Base-by-base conservation (phyloP, 2,113 vertebrate species). In the Gnathonemus echidnorhynchus region DNA sequence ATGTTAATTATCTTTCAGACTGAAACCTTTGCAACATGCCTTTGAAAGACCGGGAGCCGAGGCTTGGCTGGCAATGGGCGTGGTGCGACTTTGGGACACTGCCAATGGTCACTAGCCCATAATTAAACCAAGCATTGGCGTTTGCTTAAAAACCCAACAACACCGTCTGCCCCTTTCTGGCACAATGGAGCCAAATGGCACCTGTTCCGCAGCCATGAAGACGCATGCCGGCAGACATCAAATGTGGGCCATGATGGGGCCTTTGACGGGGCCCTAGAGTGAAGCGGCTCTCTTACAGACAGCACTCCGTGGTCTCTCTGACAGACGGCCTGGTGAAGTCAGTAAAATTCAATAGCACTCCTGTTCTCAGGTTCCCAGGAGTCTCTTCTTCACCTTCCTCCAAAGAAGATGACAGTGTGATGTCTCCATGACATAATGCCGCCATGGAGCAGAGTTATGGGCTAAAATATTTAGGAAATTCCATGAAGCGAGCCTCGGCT, bases 331-430 rank as follows among this genome's bases (percentile, higher is more conserved):
- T 3, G 45, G 35, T 48, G 17, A 46, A 85, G 83, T 48, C 83
- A 48, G 21, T 85, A 85, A 48, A 85, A 85, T 85, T 48, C 83
- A 85, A 85, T 48, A 45, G 21, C 83, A 85, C 83, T 85, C 83
- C 42, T n/a, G 42, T 46, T 45, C 83, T 85, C 83, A 46, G 35
- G 83, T 85, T 85, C 83, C 45, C 83, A 24, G 83, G 83, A 85
- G 83, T 45, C 24, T 85, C 42, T 85, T 39, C 45, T 85, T 85
- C 83, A n/a, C 83, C 24, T 85, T 46, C 83, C 83, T 48, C 83
- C 42, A 24, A 85, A 85, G 19, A 42, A 85, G 83, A 85, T 85
- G 42, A 85, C 21, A 48, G 19, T 24, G 8, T 85, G 42, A 85
- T 85, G 83, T 85, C 42, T 45, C 45, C 42, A 46, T 85, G 83